Evolutionary conservation across 2,888 invertebrate genomes (phyloP).

Genomic region (Meta bourneti): DNA sequence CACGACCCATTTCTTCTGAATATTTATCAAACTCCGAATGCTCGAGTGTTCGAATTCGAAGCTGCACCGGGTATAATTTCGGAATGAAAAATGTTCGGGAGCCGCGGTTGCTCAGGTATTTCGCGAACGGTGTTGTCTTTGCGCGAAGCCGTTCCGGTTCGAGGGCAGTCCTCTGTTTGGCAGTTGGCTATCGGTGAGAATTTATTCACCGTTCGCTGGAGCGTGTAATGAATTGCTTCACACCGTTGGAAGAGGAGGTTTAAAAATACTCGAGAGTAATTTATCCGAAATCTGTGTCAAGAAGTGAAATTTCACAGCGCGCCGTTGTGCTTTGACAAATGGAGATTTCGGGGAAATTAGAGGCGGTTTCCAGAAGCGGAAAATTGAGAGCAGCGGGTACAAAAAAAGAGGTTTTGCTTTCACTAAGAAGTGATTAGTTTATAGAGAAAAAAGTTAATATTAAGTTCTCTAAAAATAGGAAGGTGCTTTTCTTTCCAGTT

Average conservation of each 20-base stretch:
- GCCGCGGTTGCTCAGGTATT: not conserved
- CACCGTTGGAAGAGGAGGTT: not conserved
- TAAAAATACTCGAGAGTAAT: not conserved
- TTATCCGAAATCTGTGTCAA: not conserved
- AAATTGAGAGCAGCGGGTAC: too few relatives aligned
- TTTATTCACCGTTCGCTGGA: not conserved
- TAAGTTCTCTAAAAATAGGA: not conserved
- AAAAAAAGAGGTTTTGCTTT: not conserved
- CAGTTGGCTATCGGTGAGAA: not conserved
- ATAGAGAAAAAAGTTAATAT: not conserved
- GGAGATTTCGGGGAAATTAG: not conserved
- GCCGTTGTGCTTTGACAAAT: constrained; percentile 4
- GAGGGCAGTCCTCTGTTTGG: too few relatives aligned
- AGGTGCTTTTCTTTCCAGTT: too few relatives aligned
- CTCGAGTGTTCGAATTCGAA: too few relatives aligned
- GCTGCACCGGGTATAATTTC: not conserved
- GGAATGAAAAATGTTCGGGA: not conserved
- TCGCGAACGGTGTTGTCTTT: not conserved
- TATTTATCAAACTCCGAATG: too few relatives aligned
- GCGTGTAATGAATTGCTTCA: constrained; percentile 11
- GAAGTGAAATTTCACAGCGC: not conserved
- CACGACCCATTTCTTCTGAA: too few relatives aligned
- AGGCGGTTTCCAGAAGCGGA: too few relatives aligned
- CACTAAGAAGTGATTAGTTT: not conserved
- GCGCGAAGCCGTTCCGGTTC: not conserved